Evolutionary conservation across 1,140 invertebrate species (phyloP).

Genomic region (Gryllus bimaculatus): DNA sequence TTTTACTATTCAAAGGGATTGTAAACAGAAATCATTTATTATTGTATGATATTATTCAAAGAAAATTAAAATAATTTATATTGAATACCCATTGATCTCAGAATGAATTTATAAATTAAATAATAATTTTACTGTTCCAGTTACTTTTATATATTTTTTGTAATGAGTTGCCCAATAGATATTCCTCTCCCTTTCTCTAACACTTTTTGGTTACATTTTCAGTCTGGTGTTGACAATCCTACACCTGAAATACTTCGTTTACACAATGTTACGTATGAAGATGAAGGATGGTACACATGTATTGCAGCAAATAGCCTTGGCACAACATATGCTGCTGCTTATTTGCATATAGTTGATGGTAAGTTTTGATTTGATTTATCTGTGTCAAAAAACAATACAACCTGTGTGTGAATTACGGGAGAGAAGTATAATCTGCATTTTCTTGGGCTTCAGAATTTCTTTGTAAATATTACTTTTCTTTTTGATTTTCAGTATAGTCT

Average conservation of each 20-base stretch:
- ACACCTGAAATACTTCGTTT: slow-evolving; percentile 62
- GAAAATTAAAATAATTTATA: too few relatives aligned
- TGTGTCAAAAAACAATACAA: too few relatives aligned
- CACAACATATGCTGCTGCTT: slow-evolving; percentile 63
- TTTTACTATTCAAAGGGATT: too few relatives aligned
- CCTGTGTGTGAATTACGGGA: too few relatives aligned
- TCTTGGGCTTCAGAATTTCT: too few relatives aligned
- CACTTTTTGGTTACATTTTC: neutral
- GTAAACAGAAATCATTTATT: too few relatives aligned
- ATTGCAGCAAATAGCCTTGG: slow-evolving; percentile 77
- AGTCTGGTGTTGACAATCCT: slow-evolving; percentile 17
- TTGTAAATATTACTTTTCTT: too few relatives aligned
- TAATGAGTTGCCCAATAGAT: neutral
- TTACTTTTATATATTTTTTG: neutral
- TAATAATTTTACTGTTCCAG: neutral
- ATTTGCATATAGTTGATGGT: slow-evolving; percentile 74
- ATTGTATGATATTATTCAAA: too few relatives aligned
- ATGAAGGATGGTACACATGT: slow-evolving; percentile 91
- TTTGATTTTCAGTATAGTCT: too few relatives aligned
- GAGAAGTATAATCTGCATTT: too few relatives aligned
- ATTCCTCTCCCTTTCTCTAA: neutral
- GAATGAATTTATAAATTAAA: neutral
- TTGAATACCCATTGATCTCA: too few relatives aligned
- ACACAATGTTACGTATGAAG: slow-evolving; percentile 71
- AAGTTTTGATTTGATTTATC: slow-evolving; percentile 30